phyloP scores from a whole-genome alignment of 2,797 vertebrate species.

The Anniella stebbinsi region DNA sequence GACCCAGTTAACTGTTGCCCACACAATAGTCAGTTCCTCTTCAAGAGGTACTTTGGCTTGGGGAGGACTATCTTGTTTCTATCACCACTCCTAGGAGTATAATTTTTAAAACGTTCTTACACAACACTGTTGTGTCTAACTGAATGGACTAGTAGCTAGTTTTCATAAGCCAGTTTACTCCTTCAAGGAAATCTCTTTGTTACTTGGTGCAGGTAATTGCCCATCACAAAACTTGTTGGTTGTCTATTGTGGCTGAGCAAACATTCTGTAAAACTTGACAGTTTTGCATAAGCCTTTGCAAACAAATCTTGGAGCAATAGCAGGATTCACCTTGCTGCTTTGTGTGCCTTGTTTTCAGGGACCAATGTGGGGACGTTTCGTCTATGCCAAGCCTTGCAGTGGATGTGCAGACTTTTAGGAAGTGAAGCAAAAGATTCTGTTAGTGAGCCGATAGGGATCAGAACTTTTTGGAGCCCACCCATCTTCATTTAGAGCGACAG shows the following conservation, averaged over 20 bases:
- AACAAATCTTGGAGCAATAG: not conserved
- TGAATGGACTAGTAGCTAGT: not conserved
- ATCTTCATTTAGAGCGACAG: slow-evolving; percentile 61
- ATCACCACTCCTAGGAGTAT: not conserved
- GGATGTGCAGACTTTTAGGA: not conserved
- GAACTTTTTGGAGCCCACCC: slow-evolving; percentile 63
- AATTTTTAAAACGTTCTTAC: not conserved
- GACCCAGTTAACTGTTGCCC: too few relatives aligned
- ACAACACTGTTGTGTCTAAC: not conserved
- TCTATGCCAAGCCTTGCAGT: slow-evolving; percentile 6
- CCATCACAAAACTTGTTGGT: not conserved
- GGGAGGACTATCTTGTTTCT: not conserved
- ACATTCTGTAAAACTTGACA: not conserved
- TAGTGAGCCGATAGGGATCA: slow-evolving; percentile 61
- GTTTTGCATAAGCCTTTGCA: not conserved
- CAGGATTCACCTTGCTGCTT: not conserved
- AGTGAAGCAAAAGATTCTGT: slow-evolving; percentile 38
- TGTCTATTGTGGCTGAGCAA: not conserved
- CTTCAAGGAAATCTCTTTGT: not conserved
- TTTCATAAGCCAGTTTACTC: not conserved
- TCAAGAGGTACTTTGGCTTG: not conserved
- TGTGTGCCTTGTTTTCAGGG: not conserved
- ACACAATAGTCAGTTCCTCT: not conserved
- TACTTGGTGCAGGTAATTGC: not conserved
- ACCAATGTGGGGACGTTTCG: not conserved